Conservation (phyloP, 2,888 invertebrate species). For the Caradrina kadenii region DNA sequence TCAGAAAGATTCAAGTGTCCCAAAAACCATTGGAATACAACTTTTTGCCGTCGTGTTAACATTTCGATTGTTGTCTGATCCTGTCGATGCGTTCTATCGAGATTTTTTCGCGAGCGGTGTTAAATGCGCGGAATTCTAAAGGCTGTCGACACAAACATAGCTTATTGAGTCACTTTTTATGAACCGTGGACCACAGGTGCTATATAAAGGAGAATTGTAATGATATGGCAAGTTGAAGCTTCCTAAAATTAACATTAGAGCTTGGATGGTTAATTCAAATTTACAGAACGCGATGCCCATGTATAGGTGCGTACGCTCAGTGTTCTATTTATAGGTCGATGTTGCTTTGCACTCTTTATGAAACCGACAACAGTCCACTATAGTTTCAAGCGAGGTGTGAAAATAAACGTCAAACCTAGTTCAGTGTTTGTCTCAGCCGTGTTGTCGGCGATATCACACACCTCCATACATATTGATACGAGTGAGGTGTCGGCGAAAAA, state of each 20-base stretch:
- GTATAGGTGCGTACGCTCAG: neutral
- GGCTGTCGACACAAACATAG: slow-evolving; percentile 65
- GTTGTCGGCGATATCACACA: slow-evolving; percentile 82
- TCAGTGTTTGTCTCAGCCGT: slow-evolving; percentile 46
- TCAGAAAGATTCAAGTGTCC: slow-evolving; percentile 52
- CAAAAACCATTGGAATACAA: slow-evolving; percentile 57
- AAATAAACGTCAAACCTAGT: slow-evolving; percentile 59
- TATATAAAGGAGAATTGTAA: slow-evolving; percentile 31
- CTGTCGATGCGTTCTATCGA: slow-evolving; percentile 71
- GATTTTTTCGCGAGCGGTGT: slow-evolving; percentile 77
- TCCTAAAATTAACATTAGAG: neutral
- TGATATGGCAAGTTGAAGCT: slow-evolving; percentile 16
- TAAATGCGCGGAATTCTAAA: slow-evolving; percentile 80
- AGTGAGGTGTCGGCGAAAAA: slow-evolving; percentile 88
- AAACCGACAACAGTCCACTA: slow-evolving; percentile 18
- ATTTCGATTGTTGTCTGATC: slow-evolving; percentile 86
- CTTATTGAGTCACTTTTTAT: slow-evolving; percentile 61
- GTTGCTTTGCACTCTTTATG: slow-evolving; percentile 30
- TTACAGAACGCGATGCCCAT: slow-evolving; percentile 11
- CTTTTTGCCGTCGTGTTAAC: slow-evolving; percentile 79
- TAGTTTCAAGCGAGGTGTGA: slow-evolving; percentile 48
- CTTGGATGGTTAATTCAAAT: neutral
- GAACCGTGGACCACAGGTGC: slow-evolving; percentile 46
- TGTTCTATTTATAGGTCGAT: slow-evolving; percentile 34
- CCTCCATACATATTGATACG: slow-evolving; percentile 86